Evolutionary conservation across 2,113 vertebrate species (phyloP).

Genomic region (Cricetomys ansorgei): DNA sequence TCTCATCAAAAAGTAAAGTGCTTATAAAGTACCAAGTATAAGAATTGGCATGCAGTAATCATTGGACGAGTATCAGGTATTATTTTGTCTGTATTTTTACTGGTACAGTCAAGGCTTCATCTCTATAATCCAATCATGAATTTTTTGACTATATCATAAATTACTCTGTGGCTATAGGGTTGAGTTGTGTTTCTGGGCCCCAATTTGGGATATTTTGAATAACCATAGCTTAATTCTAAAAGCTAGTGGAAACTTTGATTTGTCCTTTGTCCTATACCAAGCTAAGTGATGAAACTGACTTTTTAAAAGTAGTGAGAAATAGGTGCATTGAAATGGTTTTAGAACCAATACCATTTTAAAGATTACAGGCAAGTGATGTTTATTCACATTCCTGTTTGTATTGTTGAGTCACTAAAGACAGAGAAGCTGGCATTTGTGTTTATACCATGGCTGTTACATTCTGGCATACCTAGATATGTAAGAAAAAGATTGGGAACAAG

Average conservation of each 20-base stretch:
- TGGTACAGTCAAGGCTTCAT: slow-evolving; percentile 39
- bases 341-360: slow-evolving; percentile 41
- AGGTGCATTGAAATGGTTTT: neutral
- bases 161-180: slow-evolving; percentile 42
- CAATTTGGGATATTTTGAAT: slow-evolving; percentile 50
- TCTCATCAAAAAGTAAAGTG: slow-evolving; percentile 37
- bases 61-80: neutral
- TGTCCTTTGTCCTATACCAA: slow-evolving; percentile 41
- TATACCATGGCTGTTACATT: neutral
- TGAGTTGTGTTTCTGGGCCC: slow-evolving; percentile 53
- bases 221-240: slow-evolving; percentile 19
- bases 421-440: neutral
- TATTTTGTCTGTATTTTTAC: slow-evolving; percentile 44
- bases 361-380: neutral
- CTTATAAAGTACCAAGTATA: neutral
- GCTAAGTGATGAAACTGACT: slow-evolving; percentile 38
- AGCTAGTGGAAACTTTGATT: slow-evolving; percentile 66
- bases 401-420: neutral
- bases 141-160: slow-evolving; percentile 63
- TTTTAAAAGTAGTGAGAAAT: neutral
- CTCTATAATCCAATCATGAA: slow-evolving; percentile 23
- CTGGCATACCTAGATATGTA: neutral
- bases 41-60: slow-evolving; percentile 35
- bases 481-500: neutral
- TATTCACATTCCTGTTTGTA: neutral